phyloP scores from a whole-genome alignment of 2,113 vertebrate genomes.

The Myotis yumanensis region DNA sequence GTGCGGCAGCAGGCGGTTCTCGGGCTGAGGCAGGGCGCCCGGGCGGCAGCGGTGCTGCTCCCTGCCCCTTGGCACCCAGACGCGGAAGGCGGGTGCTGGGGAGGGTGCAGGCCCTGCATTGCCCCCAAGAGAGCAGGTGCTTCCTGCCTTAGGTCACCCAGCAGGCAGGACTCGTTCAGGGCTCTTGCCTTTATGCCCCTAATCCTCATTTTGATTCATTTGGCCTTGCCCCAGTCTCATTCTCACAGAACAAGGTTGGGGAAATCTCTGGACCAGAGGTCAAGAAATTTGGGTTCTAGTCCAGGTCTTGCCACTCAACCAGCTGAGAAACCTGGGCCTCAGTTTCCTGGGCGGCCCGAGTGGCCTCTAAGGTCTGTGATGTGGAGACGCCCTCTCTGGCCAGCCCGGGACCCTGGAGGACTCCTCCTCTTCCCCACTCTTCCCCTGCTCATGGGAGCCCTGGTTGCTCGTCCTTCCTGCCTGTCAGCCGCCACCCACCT shows the following conservation, averaged over 20 bases:
- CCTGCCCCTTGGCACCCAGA: neutral
- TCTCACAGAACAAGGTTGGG: neutral
- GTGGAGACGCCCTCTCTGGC: neutral
- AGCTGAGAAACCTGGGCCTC: neutral
- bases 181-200: neutral
- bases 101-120: neutral
- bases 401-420: neutral
- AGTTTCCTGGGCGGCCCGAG: neutral
- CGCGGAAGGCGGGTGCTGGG: neutral
- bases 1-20: neutral
- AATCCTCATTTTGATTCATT: neutral
- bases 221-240: neutral
- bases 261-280: neutral
- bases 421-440: neutral
- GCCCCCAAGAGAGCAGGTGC: neutral
- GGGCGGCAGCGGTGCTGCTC: accelerated
- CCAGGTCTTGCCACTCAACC: neutral
- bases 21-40: neutral
- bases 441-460: neutral
- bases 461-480: neutral
- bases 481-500: neutral
- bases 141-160: neutral
- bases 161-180: neutral
- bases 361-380: neutral
- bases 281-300: neutral